A percentile compares a stretch with the other conserved stretches of the same genome.
Evolutionary conservation across 1,140 invertebrate species (phyloP).

Genomic region (Saccostrea echinata): DNA sequence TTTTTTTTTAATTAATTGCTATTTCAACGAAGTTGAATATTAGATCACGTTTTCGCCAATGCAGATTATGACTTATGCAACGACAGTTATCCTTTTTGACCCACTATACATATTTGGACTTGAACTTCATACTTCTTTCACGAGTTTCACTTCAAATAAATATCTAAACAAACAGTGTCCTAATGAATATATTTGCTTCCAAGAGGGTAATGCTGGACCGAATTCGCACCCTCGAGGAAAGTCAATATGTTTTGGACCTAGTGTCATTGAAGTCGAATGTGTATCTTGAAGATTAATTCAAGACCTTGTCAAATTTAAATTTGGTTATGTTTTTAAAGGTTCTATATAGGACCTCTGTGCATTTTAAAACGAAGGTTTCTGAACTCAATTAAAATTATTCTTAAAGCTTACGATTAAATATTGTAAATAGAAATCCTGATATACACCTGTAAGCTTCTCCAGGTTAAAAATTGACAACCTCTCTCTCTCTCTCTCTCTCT

Average conservation of each 20-base stretch:
- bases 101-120: not conserved
- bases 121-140: not conserved
- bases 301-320: not conserved
- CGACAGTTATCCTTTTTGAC: not conserved
- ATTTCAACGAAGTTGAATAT: too few species aligned
- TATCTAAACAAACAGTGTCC: not conserved
- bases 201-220: not conserved
- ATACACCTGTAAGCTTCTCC: too few species aligned
- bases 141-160: not conserved
- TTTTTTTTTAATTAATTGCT: too few species aligned
- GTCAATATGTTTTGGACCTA: not conserved
- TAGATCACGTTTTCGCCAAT: not conserved
- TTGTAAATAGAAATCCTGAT: not conserved
- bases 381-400: not conserved
- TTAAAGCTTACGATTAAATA: not conserved
- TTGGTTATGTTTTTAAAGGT: not conserved
- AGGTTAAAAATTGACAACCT: too few species aligned
- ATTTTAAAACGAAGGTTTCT: not conserved
- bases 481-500: too few species aligned
- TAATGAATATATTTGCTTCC: slow-evolving; percentile 2
- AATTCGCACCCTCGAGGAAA: not conserved
- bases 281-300: not conserved
- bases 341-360: not conserved
- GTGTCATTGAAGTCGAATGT: not conserved
- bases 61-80: not conserved